phyloP scores from a whole-genome alignment of 2,888 invertebrate genomes.

The Andrena marginata region DNA sequence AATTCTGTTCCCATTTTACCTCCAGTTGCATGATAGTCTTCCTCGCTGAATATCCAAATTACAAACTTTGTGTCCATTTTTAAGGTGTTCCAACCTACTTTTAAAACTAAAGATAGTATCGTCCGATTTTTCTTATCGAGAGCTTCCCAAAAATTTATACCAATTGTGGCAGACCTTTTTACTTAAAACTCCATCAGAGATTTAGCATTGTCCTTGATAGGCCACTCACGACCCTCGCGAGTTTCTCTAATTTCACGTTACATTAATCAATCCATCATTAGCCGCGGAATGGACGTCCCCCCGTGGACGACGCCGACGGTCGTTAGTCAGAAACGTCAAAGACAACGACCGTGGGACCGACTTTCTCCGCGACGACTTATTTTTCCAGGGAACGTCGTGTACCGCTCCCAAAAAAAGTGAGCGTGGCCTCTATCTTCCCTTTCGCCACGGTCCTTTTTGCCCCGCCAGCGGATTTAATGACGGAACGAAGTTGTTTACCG shows the following conservation, averaged over 20 bases:
- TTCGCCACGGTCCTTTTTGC: slow-evolving; percentile 9
- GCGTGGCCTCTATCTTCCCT: not conserved
- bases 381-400: slow-evolving; percentile 13
- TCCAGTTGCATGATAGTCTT: too few species aligned
- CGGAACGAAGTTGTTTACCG: not conserved
- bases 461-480: slow-evolving; percentile 29
- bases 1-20: too few species aligned
- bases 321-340: slow-evolving; percentile 72
- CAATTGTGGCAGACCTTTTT: too few species aligned
- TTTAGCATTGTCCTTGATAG: slow-evolving; percentile 36
- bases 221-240: not conserved
- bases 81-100: too few species aligned
- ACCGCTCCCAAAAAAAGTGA: not conserved
- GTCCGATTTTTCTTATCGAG: too few species aligned
- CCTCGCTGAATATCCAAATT: too few species aligned
- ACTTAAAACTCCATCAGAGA: not conserved
- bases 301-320: slow-evolving; percentile 22
- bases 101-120: not conserved
- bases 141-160: too few species aligned
- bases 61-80: too few species aligned
- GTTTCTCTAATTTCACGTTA: slow-evolving; percentile 66
- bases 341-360: slow-evolving; percentile 62
- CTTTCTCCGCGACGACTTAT: slow-evolving; percentile 37
- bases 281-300: slow-evolving; percentile 48
- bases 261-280: slow-evolving; percentile 72